A percentile compares a stretch with the other conserved stretches of the same genome.
These are phyloP conservation scores for Carassius gibelio DNA, from an alignment of 2,113 vertebrate species.

Conservation along the genomic window DNA sequence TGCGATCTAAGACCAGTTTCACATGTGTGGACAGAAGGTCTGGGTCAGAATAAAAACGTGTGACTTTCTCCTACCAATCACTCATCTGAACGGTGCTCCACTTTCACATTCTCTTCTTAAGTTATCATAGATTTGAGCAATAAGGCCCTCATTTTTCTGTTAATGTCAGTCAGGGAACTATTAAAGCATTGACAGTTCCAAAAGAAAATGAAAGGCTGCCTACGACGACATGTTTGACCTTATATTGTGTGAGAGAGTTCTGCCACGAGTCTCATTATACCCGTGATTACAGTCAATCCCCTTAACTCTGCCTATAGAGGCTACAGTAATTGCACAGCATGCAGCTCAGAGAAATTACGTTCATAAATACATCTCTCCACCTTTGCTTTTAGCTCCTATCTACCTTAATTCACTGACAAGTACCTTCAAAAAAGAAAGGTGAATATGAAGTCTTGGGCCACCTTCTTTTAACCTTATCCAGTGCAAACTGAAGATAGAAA, in stretches of 20 bases:
- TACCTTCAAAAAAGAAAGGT: constrained; percentile 22
- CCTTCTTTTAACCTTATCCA: constrained; percentile 25
- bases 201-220: constrained; percentile 59
- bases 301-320: constrained; percentile 44
- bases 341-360: constrained; percentile 42
- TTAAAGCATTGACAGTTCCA: constrained; percentile 50
- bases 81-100: neutral
- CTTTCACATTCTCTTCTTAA: constrained; percentile 47
- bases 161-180: constrained; percentile 61
- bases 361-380: constrained; percentile 33
- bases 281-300: constrained; percentile 50
- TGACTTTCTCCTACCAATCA: constrained; percentile 22
- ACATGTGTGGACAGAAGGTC: neutral
- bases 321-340: constrained; percentile 52
- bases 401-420: constrained; percentile 40
- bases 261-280: constrained; percentile 50
- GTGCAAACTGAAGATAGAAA: neutral
- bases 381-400: constrained; percentile 38
- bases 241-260: constrained; percentile 53
- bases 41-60: neutral
- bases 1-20: neutral
- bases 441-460: constrained; percentile 4
- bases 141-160: constrained; percentile 51
- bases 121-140: constrained; percentile 53
- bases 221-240: constrained; percentile 54